Evolutionary conservation across 2,888 invertebrate genomes (phyloP), one percentile per base, ranked within the genome.

Genomic region (Synanthedon andrenaeformis): DNA sequence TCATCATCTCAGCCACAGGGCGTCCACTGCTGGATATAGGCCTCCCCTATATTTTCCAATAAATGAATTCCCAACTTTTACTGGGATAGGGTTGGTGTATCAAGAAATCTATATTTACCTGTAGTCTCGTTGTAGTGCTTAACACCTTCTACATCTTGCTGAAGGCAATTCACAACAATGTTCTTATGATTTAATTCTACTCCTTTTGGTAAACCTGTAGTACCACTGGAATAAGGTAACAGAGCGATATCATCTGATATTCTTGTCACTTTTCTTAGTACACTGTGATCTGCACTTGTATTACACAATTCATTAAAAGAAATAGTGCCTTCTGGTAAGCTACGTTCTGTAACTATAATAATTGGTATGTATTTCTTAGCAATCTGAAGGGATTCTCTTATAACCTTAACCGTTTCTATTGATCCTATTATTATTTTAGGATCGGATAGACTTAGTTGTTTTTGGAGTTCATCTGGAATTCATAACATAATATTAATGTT

Each of bases 211-310:
- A 92, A 63, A 0, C 96, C 96, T 0, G 95, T 96, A 0, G 96
- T 96, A 1, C 94, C 94, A 70, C 94, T 95, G 3, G 95, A 95
- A 80, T 93, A 96, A 0, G 94, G 95, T 54, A 96, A 66, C 19
- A 93, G 74, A 0, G 89, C 89, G 3, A 91, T 76, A 61, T 93
- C 92, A 10, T 91, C 81, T 2, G 85, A 63, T 12, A 63, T 69
- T 50, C 70, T 72, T 2, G 65, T 70, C 42, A 81, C 76, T n/a
- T 78, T 64, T 56, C 74, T 82, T 12, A 90, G 62, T 50, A 80
- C 69, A 57, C 84, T 79, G 35, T 85, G 79, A 57, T 91, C 89
- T n/a, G 89, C 74, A 61, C 78, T 76, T 35, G 76, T 82, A 55
- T 89, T 74, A 1, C 82, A 81, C 14, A 91, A 62, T 69, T 91